Evolutionary conservation across 2,113 vertebrate species (phyloP), one percentile per base, ranked within the genome.

Genomic region (Noturus placidus): DNA sequence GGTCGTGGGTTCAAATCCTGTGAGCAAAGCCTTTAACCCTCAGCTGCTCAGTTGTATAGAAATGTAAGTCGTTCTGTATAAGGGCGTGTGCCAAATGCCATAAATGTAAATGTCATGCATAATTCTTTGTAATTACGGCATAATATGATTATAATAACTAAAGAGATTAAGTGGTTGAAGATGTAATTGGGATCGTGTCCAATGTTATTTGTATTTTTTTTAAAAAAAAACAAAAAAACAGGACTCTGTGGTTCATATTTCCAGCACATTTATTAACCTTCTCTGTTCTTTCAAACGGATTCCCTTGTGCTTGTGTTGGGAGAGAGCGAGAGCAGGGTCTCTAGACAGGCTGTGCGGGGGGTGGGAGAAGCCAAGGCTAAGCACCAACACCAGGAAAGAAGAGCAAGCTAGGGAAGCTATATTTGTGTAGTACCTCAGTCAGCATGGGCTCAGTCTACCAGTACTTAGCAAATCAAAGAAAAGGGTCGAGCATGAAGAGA

Each of bases 401-500:
- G 56, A 54, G 56, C 77, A 19, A 83, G 74, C 79, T 54, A 27
- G 54, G 57, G 80, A 81, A 89, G 81, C 54, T 61, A 59, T 80
- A 88, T 88, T 88, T 81, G 87, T 88, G 88, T 82, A 86, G 82
- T 82, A 85, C 89, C 85, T 88, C 89, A 87, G 85, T 85, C 87
- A 83, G 88, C 82, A 46, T 84, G 91, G 84, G 87, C 91, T 86
- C 89, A 79, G 81, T 89, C 90, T 2, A 84, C 87, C 35, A 88
- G 91, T 93, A 88, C 92, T 94, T 94, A 92, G 92, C 93, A 95
- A 93, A 94, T 95, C 94, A 92, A 91, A 90, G 91, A 89, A 91
- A 91, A 89, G 90, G 92, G 83, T 87, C 70, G 87, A 84, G 76
- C 91, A 90, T 91, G 91, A 91, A 91, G 91, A 94, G 92, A 94